Percentiles rank a stretch among this genome's conserved stretches.
These are phyloP conservation scores for Oscheius sp. DNA, from an alignment of 2,888 invertebrate genomes.

Conservation along the genomic window DNA sequence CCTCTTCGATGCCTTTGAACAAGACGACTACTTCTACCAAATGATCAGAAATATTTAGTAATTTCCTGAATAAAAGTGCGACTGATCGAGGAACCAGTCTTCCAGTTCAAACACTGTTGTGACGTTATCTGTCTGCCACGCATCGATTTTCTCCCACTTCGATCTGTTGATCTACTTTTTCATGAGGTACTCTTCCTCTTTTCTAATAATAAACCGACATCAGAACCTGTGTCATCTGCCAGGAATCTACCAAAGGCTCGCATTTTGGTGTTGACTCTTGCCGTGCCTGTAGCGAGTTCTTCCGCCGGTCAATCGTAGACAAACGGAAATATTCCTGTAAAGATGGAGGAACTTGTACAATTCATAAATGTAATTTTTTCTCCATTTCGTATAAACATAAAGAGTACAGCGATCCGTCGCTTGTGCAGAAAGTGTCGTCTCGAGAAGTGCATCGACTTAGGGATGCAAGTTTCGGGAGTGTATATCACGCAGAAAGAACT, in stretches of 20 bases:
- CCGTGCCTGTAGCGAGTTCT: slow-evolving; percentile 15
- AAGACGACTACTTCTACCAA: slow-evolving; percentile 21
- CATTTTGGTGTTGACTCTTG: slow-evolving; percentile 15
- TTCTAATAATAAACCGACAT: not conserved
- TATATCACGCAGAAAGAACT: slow-evolving; percentile 1
- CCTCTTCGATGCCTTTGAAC: slow-evolving; percentile 16
- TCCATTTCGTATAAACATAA: not conserved
- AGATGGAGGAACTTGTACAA: not conserved
- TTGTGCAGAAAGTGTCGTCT: slow-evolving; percentile 11
- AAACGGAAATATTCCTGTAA: slow-evolving; percentile 6
- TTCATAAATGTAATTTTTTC: slow-evolving; percentile 4
- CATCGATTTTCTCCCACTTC: not conserved
- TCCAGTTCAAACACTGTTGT: not conserved
- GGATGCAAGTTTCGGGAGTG: slow-evolving; percentile 12
- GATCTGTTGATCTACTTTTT: not conserved
- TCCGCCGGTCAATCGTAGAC: slow-evolving; percentile 7
- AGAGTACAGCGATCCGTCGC: not conserved
- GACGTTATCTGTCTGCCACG: slow-evolving; percentile 10
- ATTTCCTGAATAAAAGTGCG: not conserved
- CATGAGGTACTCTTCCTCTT: slow-evolving; percentile 2
- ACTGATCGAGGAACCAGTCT: not conserved
- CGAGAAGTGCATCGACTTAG: slow-evolving; percentile 3
- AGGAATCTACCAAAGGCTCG: slow-evolving; percentile 12
- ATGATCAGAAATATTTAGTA: slow-evolving; percentile 18
- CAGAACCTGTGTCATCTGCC: slow-evolving; percentile 6